Conservation (phyloP, 2,797 vertebrate genomes). For the Sebastes trivittatus region DNA sequence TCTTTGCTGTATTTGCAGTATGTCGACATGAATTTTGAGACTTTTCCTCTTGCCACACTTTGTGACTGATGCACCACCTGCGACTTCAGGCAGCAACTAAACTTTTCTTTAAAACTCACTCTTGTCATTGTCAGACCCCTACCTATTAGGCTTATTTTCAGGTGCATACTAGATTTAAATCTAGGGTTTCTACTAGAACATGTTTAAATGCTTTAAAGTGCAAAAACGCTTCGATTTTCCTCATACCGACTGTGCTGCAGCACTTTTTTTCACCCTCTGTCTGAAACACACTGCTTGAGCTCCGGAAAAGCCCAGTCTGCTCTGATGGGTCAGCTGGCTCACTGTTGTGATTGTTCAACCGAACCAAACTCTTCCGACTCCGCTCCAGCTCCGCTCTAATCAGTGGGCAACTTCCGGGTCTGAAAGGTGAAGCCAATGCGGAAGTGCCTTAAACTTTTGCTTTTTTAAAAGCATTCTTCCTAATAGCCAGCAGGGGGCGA, state of each 20-base stretch:
- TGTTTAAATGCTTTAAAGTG: neutral
- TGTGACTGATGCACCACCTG: neutral
- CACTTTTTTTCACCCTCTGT: neutral
- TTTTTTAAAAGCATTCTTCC: too few relatives aligned
- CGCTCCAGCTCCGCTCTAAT: too few relatives aligned
- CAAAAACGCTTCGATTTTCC: neutral
- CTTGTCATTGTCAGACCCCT: neutral
- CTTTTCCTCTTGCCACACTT: slow-evolving; percentile 12
- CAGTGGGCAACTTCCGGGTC: too few relatives aligned
- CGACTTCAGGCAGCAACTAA: neutral
- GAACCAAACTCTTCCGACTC: too few relatives aligned
- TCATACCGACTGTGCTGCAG: neutral
- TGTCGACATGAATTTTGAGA: slow-evolving; percentile 10
- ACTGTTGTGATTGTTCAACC: neutral
- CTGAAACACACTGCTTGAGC: neutral
- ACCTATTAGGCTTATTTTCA: neutral
- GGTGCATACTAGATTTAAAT: neutral
- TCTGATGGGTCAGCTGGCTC: neutral
- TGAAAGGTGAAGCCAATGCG: too few relatives aligned
- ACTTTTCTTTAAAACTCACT: neutral
- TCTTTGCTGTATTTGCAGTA: slow-evolving; percentile 19
- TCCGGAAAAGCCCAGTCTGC: neutral
- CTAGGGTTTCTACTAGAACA: neutral
- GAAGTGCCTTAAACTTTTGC: too few relatives aligned
- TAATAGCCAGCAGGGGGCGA: too few relatives aligned